A percentile compares a stretch with the other conserved stretches of the same genome.
Evolutionary conservation across 1,140 invertebrate species (phyloP).

Genomic region (Drosophila obscura): DNA sequence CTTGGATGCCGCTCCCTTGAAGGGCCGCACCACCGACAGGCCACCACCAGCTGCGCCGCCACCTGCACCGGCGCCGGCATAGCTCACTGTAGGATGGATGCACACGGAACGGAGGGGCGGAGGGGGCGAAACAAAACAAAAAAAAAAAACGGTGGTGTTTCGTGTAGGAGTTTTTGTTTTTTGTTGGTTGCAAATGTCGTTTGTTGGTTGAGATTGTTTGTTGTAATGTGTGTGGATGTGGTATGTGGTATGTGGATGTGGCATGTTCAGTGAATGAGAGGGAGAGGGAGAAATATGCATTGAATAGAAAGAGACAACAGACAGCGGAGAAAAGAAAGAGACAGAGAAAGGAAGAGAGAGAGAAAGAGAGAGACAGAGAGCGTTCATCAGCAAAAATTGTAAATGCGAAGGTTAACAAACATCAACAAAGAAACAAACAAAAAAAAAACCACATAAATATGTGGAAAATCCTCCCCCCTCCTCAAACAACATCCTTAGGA

Average conservation of each 20-base stretch:
- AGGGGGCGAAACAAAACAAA: too few species aligned
- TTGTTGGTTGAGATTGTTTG: neutral
- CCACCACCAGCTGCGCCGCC: too few species aligned
- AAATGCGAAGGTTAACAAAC: too few species aligned
- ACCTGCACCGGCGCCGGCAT: constrained; percentile 26
- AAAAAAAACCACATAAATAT: too few species aligned
- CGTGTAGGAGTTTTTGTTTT: constrained; percentile 5
- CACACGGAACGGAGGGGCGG: constrained; percentile 8
- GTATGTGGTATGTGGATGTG: too few species aligned
- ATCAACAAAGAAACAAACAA: too few species aligned
- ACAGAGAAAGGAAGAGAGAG: constrained; percentile 11
- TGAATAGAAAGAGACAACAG: constrained; percentile 3
- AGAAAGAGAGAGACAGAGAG: constrained; percentile 15
- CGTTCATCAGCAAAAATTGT: constrained; percentile 13
- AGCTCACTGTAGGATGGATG: constrained; percentile 66
- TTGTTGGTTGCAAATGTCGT: constrained; percentile 5
- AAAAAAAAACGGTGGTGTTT: neutral
- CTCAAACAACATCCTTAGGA: too few species aligned
- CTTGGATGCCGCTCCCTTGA: neutral
- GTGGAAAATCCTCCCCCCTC: too few species aligned
- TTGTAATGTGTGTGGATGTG: too few species aligned
- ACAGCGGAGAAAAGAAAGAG: constrained; percentile 8
- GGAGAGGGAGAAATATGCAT: too few species aligned
- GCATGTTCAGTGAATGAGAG: too few species aligned
- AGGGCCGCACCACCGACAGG: too few species aligned